Base-by-base conservation (phyloP, 2,888 invertebrate species). In the Caenorhabditis sp. region DNA sequence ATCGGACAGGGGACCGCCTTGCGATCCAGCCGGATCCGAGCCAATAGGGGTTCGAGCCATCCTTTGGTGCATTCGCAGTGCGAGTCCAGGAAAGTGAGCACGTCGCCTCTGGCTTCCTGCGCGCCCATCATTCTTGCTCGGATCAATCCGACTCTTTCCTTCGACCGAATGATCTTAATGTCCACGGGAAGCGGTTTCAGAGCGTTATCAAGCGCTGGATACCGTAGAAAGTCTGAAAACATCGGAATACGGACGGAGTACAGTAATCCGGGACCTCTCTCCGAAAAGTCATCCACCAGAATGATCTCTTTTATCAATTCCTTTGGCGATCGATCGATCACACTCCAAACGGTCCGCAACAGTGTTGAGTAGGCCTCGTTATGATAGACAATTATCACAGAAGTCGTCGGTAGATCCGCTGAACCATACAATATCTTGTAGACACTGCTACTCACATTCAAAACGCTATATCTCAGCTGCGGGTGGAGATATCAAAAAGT, bases 321-420 rank as follows among this genome's bases (percentile, higher is more conserved):
- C 8, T 39, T 24, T 9, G 82, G 82, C 6, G 82, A 82, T 58
- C 97, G 92, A 90, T 95, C 95, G 86, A 99, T 96, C 30, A 95
- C 96, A 89, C 96, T 96, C 94, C 95, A 95, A 37, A 98, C 95
- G 0, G 98, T 98, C 62, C 99, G 92, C 86, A 98, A 91, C 11
- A 99, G 92, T 0, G 98, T 97, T 2, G 97, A 96, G 95, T 96
- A 98, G 0, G 98, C 98, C 91, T 99, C 99, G 89, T 99, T 99
- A 90, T 99, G 98, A 89, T 98, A 98, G 1, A 98, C 96, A 81
- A 99, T 95, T 58, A 99, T 94, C 15, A 99, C 93, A 80, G 94
- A 94, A 0, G 96, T 95, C 80, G 92, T 93, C 0, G 96, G 96
- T 62, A 97, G 56, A 52, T 71, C 32, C 3, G 30, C 76, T 61